phyloP scores from a whole-genome alignment of 2,797 vertebrate species.

The Oreochromis grahami region DNA sequence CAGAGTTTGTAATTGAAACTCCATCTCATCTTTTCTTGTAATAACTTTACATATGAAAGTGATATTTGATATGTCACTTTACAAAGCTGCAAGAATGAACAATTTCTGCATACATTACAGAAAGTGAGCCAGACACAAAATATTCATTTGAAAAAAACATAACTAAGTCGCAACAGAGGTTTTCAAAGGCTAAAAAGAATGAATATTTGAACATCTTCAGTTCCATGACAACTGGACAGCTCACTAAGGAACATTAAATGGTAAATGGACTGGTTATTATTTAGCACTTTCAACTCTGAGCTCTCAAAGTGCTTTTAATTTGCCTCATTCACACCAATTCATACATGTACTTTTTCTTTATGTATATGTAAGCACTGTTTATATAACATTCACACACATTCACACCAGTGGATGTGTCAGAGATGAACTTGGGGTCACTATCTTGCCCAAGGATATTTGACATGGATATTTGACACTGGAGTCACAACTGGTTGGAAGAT shows the following conservation, averaged over 20 bases:
- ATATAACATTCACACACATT: neutral
- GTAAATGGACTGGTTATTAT: neutral
- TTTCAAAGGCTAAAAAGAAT: neutral
- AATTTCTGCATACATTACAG: neutral
- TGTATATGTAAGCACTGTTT: neutral
- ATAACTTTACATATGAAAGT: neutral
- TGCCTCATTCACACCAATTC: neutral
- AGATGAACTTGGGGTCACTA: neutral
- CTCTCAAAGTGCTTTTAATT: neutral
- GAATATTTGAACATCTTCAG: neutral
- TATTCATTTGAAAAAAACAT: neutral
- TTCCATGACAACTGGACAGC: neutral
- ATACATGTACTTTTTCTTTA: neutral
- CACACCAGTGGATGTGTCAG: neutral
- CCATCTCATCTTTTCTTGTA: neutral
- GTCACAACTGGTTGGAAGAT: neutral
- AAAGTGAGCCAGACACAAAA: neutral
- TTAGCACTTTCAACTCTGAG: neutral
- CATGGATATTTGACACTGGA: neutral
- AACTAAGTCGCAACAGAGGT: neutral
- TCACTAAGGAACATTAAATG: neutral
- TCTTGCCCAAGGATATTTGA: neutral
- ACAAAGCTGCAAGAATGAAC: rapidly evolving
- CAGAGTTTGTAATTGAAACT: neutral
- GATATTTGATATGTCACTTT: neutral